Conservation (phyloP, 2,888 invertebrate species). For the Drosophila anomelani region DNA sequence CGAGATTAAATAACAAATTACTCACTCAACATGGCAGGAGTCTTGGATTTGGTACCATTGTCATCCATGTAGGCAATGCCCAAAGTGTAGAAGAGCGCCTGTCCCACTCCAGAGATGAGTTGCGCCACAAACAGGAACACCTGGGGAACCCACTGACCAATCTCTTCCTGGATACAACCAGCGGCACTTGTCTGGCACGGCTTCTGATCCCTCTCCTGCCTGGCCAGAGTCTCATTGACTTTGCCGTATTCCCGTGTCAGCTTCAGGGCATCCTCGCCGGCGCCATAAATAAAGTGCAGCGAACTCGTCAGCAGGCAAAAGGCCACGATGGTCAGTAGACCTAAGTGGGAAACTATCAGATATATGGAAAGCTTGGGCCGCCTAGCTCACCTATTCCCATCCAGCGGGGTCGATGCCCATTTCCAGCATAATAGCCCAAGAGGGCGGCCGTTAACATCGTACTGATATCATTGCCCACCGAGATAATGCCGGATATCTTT, state of each 20-base stretch:
- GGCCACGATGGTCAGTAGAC: slow-evolving; percentile 86
- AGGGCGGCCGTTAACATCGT: slow-evolving; percentile 88
- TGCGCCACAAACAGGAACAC: slow-evolving; percentile 88
- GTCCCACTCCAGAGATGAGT: slow-evolving; percentile 89
- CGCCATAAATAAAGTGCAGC: slow-evolving; percentile 89
- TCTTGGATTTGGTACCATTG: slow-evolving; percentile 88
- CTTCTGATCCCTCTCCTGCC: slow-evolving; percentile 34
- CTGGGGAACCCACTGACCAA: slow-evolving; percentile 85
- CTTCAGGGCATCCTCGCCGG: slow-evolving; percentile 88
- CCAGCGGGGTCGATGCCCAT: slow-evolving; percentile 90
- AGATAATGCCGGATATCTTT: slow-evolving; percentile 88
- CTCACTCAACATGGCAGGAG: slow-evolving; percentile 88
- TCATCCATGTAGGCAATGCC: slow-evolving; percentile 90
- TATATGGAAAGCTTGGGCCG: background rate
- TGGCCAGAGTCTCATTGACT: slow-evolving; percentile 76
- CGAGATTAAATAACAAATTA: slow-evolving; percentile 26
- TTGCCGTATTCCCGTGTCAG: slow-evolving; percentile 87
- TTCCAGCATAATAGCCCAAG: slow-evolving; percentile 89
- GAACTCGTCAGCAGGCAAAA: slow-evolving; percentile 88
- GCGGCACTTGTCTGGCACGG: slow-evolving; percentile 47
- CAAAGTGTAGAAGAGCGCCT: slow-evolving; percentile 88
- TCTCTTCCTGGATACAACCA: slow-evolving; percentile 37
- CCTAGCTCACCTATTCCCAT: slow-evolving; percentile 86
- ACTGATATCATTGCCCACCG: slow-evolving; percentile 90
- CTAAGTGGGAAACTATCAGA: slow-evolving; percentile 61